These are phyloP conservation scores for Elgaria multicarinata DNA, from an alignment of 2,113 vertebrate genomes.

Conservation along the genomic window DNA sequence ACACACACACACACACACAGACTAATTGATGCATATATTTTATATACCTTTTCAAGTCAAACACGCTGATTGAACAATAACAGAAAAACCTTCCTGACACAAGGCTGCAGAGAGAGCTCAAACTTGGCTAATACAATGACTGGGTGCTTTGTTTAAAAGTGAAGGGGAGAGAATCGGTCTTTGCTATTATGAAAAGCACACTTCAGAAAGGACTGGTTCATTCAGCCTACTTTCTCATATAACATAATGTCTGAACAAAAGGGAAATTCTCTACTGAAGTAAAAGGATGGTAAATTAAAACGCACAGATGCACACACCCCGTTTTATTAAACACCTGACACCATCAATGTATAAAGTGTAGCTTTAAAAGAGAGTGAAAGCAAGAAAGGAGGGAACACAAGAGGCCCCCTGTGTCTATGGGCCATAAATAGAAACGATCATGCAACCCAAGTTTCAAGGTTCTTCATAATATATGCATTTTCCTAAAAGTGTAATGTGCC, in stretches of 20 bases:
- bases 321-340: not conserved
- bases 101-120: not conserved
- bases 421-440: not conserved
- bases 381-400: not conserved
- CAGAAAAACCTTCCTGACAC: not conserved
- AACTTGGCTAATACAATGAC: not conserved
- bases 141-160: not conserved
- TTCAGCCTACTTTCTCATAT: not conserved
- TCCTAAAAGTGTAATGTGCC: not conserved
- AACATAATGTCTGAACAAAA: not conserved
- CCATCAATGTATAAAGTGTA: not conserved
- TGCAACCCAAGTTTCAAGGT: not conserved
- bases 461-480: not conserved
- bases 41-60: not conserved
- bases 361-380: not conserved
- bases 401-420: too few relatives aligned
- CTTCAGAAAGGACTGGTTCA: not conserved
- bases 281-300: not conserved
- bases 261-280: not conserved
- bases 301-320: too few relatives aligned
- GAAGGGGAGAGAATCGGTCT: not conserved
- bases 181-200: not conserved
- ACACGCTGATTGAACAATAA: constrained; percentile 16
- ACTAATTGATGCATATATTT: not conserved
- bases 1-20: not conserved